phyloP scores from a whole-genome alignment of 2,113 vertebrate genomes.

The Nesoenas mayeri region DNA sequence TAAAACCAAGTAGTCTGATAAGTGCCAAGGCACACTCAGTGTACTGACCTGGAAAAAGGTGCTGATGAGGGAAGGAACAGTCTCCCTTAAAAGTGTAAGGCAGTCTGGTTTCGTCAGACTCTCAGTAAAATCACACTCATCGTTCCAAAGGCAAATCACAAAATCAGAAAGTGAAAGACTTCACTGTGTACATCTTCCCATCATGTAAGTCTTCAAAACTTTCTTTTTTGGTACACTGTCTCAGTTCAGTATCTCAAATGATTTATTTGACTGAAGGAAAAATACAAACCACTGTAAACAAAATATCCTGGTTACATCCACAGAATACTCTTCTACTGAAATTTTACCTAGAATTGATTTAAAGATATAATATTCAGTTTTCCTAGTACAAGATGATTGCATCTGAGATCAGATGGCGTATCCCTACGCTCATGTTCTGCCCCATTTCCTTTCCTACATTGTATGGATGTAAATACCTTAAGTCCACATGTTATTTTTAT shows the following conservation, averaged over 20 bases:
- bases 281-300: conserved; percentile 17
- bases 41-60: background rate
- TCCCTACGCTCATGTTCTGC: background rate
- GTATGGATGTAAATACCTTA: background rate
- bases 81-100: background rate
- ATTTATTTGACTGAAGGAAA: background rate
- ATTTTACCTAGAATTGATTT: background rate
- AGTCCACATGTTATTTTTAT: background rate
- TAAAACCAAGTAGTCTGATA: background rate
- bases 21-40: background rate
- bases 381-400: background rate
- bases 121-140: background rate
- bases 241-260: background rate
- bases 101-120: background rate
- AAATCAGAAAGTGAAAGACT: background rate
- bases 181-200: background rate
- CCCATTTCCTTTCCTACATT: background rate
- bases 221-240: background rate
- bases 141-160: background rate
- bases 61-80: background rate
- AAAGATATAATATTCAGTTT: background rate
- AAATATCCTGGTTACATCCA: background rate
- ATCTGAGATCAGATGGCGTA: background rate
- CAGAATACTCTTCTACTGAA: background rate
- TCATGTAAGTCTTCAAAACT: background rate